Conservation (phyloP, 1,140 invertebrate species). For the Camponotus floridanus region DNA sequence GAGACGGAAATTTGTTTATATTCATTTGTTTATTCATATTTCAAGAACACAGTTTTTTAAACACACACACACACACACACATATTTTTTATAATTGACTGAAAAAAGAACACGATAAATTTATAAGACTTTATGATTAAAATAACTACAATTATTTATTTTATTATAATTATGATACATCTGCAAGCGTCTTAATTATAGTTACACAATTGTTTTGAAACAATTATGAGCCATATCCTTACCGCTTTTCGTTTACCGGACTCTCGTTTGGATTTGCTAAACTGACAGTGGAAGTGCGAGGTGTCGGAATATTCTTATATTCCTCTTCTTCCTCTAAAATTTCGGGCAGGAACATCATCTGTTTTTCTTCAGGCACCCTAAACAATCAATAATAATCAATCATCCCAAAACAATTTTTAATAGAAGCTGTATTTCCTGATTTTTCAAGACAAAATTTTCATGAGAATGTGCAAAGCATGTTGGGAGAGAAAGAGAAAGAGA, state of each 20-base stretch:
- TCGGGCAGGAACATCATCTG: slow-evolving; percentile 88
- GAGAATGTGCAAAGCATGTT: too few species aligned
- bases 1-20: too few species aligned
- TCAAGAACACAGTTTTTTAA: too few species aligned
- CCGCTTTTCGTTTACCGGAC: slow-evolving; percentile 78
- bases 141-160: not conserved
- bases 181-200: too few species aligned
- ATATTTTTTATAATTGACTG: not conserved
- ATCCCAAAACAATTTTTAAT: too few species aligned
- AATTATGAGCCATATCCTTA: slow-evolving; percentile 64
- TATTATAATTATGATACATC: not conserved
- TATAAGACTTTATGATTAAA: not conserved
- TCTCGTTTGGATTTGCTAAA: slow-evolving; percentile 77
- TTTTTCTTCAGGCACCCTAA: slow-evolving; percentile 88
- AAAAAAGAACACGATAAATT: not conserved
- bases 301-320: slow-evolving; percentile 69
- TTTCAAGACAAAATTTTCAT: too few species aligned
- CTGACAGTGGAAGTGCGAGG: slow-evolving; percentile 79
- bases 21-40: too few species aligned
- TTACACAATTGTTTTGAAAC: not conserved
- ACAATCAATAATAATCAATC: not conserved
- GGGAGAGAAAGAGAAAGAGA: too few species aligned
- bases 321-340: slow-evolving; percentile 88
- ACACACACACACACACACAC: too few species aligned
- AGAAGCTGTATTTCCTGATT: too few species aligned